phyloP scores from a whole-genome alignment of 2,888 invertebrate genomes.

The Apamea anceps region DNA sequence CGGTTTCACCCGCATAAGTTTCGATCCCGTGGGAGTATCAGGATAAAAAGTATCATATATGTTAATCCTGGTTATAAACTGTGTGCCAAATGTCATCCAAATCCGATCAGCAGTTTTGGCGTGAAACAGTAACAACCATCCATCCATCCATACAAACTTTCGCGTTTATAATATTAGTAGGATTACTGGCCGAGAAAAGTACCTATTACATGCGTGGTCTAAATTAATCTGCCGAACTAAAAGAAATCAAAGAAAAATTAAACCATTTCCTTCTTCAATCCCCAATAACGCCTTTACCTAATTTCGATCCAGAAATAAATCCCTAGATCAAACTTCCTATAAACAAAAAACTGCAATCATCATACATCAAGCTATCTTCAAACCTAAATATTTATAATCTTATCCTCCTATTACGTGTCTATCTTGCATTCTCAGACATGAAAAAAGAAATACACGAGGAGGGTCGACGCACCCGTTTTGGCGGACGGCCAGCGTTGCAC shows the following conservation, averaged over 20 bases:
- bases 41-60: too few species aligned
- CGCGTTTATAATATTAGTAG: too few species aligned
- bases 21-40: too few species aligned
- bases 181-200: neutral
- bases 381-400: constrained; percentile 57
- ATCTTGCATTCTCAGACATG: constrained; percentile 69
- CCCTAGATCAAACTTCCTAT: constrained; percentile 15
- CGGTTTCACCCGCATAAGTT: too few species aligned
- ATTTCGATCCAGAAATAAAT: constrained; percentile 40
- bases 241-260: constrained; percentile 29
- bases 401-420: constrained; percentile 60
- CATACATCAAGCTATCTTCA: constrained; percentile 40
- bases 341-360: constrained; percentile 46
- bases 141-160: too few species aligned
- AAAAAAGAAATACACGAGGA: constrained; percentile 67
- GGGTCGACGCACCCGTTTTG: constrained; percentile 80
- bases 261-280: constrained; percentile 19
- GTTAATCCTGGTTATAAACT: too few species aligned
- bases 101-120: too few species aligned
- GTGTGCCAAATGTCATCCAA: too few species aligned
- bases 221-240: neutral
- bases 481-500: constrained; percentile 77
- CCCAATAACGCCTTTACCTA: constrained; percentile 27
- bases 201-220: neutral
- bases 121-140: too few species aligned